Evolutionary conservation across 2,888 invertebrate species (phyloP), one percentile per base, ranked within the genome.

Genomic region (Epinotia ramella): DNA sequence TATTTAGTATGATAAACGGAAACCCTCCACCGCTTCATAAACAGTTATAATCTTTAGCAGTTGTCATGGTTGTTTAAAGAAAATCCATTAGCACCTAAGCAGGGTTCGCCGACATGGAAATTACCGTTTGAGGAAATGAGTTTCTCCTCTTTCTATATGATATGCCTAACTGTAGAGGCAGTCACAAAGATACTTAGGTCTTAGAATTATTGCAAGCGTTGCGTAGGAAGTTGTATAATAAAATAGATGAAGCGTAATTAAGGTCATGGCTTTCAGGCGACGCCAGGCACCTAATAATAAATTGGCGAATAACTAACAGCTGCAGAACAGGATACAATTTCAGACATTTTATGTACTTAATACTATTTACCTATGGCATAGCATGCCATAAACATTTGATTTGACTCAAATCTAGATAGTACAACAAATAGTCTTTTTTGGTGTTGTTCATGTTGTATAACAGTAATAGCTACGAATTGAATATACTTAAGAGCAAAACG

Each of bases 221-320:
- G 20, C n/a, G 24, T 65, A 13, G 44, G 16, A 49, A 40, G 56
- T 53, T 53, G 16, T 16, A 63, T 33, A 56, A 46, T 72, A 57
- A 64, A 72, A 57, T 44, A 72, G 13, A 57, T 64, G 57, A 28
- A 57, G 64, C 20, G 16, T 72, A 72, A 72, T 57, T 71, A 56
- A 64, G 71, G 71, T 64, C 71, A 72, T n/a, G 57, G 63, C 20
- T 64, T 71, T 63, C 24, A 56, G 59, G n/a, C 44, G 59, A 40
- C 44, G 40, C 44, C 13, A 20, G 20, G 20, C 2, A 20, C 20
- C 20, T 20, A 40, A 40, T 57, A 57, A 67, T 67, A 67, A 56
- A 67, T 57, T 57, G 24, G 67, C 57, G 40, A 59, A 68, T 68
- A 40, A 68, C 18, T 44, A 44, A 56, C 40, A 40, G 57, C 68